Evolutionary conservation across 1,140 invertebrate genomes (phyloP).

Genomic region (Heliconius hewitsoni): DNA sequence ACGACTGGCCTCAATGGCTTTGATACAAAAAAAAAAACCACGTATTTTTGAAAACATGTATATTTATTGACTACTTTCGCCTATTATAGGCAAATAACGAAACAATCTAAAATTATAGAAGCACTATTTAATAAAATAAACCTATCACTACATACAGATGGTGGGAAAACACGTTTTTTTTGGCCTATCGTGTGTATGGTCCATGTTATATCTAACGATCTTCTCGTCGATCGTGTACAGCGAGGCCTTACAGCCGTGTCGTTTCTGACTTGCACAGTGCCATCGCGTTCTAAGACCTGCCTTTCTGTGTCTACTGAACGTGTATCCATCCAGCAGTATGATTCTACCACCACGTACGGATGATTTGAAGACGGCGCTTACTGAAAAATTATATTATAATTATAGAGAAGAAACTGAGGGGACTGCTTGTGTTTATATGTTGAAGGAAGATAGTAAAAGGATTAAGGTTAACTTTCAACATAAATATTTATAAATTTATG

Average conservation of each 20-base stretch:
- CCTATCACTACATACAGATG: background rate
- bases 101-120: background rate
- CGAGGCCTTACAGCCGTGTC: conserved; percentile 45
- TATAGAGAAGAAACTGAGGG: background rate
- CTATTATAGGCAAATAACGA: background rate
- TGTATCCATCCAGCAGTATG: conserved; percentile 44
- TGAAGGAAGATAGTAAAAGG: no score
- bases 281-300: conserved; percentile 46
- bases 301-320: conserved; percentile 43
- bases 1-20: no score
- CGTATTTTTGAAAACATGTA: background rate
- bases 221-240: conserved; percentile 38
- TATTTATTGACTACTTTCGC: background rate
- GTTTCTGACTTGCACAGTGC: conserved; percentile 48
- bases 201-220: conserved; percentile 19
- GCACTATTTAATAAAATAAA: background rate
- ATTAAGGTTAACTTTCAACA: no score
- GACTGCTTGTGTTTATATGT: no score
- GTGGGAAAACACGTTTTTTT: background rate
- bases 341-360: conserved; percentile 39
- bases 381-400: background rate
- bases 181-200: background rate
- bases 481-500: no score
- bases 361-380: conserved; percentile 3
- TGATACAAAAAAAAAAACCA: no score